A percentile compares a stretch with the other conserved stretches of the same genome.
Evolutionary conservation across 2,797 vertebrate genomes (phyloP).

Genomic region (Acrossocheilus wenchowensis): DNA sequence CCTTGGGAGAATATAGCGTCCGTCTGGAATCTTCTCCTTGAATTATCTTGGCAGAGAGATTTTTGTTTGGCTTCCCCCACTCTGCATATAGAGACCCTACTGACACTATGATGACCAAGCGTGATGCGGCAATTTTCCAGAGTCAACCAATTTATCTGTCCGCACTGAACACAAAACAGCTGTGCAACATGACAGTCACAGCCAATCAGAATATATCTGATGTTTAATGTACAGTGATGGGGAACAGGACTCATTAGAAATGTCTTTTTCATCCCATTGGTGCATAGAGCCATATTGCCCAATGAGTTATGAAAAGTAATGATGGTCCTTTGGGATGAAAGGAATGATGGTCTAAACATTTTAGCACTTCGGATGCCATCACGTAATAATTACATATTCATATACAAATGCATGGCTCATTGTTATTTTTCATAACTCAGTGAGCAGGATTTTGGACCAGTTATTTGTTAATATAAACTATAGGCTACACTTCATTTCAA

Average conservation of each 20-base stretch:
- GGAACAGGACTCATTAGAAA: neutral
- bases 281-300: neutral
- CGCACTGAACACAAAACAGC: neutral
- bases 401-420: neutral
- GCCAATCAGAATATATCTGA: neutral
- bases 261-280: neutral
- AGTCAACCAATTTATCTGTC: conserved; percentile 4
- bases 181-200: neutral
- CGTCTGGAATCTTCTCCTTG: conserved; percentile 21
- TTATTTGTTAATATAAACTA: neutral
- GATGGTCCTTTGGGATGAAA: neutral
- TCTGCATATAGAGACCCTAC: conserved; percentile 5
- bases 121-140: conserved; percentile 1
- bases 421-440: neutral
- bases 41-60: conserved; percentile 1
- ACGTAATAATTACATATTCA: neutral
- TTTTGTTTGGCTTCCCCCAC: neutral
- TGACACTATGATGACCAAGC: neutral
- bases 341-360: neutral
- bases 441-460: neutral
- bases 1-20: conserved; percentile 5
- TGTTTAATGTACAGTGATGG: neutral
- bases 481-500: neutral
- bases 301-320: neutral
- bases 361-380: neutral